Evolutionary conservation across 2,113 vertebrate genomes (phyloP).

Genomic region (Pangasianodon hypophthalmus): DNA sequence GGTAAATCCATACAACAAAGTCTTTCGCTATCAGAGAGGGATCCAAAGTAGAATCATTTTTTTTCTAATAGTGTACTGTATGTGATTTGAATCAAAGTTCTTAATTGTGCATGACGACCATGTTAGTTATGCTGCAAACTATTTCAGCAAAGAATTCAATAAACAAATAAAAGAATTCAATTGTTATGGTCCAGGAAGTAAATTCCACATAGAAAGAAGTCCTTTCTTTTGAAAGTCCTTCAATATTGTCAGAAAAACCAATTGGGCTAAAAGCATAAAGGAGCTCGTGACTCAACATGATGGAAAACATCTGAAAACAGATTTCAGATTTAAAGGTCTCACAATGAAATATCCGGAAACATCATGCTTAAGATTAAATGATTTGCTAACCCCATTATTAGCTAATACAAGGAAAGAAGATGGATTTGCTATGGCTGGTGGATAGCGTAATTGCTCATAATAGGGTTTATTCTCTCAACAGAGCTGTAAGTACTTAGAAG

Average conservation of each 20-base stretch:
- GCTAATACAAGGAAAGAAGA: slow-evolving; percentile 66
- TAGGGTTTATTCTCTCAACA: slow-evolving; percentile 68
- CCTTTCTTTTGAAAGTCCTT: slow-evolving; percentile 21
- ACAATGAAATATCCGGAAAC: slow-evolving; percentile 66
- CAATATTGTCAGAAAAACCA: neutral
- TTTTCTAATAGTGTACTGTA: neutral
- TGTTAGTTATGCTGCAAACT: slow-evolving; percentile 29
- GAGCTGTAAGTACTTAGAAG: slow-evolving; percentile 69
- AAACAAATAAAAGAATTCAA: slow-evolving; percentile 5
- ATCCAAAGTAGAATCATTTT: neutral
- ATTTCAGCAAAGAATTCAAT: neutral
- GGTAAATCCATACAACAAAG: neutral
- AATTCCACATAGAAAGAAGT: slow-evolving; percentile 25
- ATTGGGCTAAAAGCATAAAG: slow-evolving; percentile 55
- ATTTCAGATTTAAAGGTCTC: slow-evolving; percentile 61
- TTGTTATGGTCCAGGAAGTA: slow-evolving; percentile 33
- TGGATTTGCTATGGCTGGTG: slow-evolving; percentile 67
- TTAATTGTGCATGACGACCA: slow-evolving; percentile 10
- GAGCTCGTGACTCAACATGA: slow-evolving; percentile 37
- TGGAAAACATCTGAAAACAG: slow-evolving; percentile 57
- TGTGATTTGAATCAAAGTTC: neutral
- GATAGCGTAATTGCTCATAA: slow-evolving; percentile 71
- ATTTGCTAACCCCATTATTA: slow-evolving; percentile 68
- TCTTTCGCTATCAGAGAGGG: neutral
- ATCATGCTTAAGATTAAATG: slow-evolving; percentile 65